Conservation (phyloP, 1,140 invertebrate genomes). For the Philaenus spumarius region DNA sequence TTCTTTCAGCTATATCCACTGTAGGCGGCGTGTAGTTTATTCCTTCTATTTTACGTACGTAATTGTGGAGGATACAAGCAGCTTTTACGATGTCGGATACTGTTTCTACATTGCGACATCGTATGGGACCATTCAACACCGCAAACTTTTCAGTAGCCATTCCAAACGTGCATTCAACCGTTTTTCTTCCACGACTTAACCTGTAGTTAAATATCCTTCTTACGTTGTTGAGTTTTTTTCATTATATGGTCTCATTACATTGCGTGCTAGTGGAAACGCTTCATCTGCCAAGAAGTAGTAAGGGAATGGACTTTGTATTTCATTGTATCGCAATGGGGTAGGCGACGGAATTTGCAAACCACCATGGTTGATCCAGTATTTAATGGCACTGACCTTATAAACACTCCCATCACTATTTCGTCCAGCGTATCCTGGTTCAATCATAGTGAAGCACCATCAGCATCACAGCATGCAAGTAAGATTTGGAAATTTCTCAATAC, state of each 20-base stretch:
- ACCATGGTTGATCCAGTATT: slow-evolving; percentile 14
- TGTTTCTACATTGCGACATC: slow-evolving; percentile 20
- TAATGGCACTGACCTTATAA: slow-evolving; percentile 21
- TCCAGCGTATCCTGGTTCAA: slow-evolving; percentile 35
- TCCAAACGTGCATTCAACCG: too few relatives aligned
- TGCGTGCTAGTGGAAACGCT: slow-evolving; percentile 30
- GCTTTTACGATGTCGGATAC: slow-evolving; percentile 20
- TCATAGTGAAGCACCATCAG: slow-evolving; percentile 32
- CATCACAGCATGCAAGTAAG: slow-evolving; percentile 35
- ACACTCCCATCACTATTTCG: slow-evolving; percentile 36
- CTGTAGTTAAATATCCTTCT: slow-evolving; percentile 37
- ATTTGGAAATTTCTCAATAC: slow-evolving; percentile 36
- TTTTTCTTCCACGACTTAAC: slow-evolving; percentile 36
- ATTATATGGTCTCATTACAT: slow-evolving; percentile 31
- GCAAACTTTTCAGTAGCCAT: too few relatives aligned
- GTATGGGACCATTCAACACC: slow-evolving; percentile 11
- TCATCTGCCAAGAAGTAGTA: slow-evolving; percentile 31
- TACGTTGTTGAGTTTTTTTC: too few relatives aligned
- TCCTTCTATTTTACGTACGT: slow-evolving; percentile 5
- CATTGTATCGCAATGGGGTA: slow-evolving; percentile 25
- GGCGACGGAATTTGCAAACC: slow-evolving; percentile 20
- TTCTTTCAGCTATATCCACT: too few relatives aligned
- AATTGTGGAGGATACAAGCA: slow-evolving; percentile 25
- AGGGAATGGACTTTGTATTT: slow-evolving; percentile 19
- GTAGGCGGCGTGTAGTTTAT: too few relatives aligned